These are phyloP conservation scores for Haemorhous mexicanus DNA, from an alignment of 2,113 vertebrate genomes.

Conservation along the genomic window DNA sequence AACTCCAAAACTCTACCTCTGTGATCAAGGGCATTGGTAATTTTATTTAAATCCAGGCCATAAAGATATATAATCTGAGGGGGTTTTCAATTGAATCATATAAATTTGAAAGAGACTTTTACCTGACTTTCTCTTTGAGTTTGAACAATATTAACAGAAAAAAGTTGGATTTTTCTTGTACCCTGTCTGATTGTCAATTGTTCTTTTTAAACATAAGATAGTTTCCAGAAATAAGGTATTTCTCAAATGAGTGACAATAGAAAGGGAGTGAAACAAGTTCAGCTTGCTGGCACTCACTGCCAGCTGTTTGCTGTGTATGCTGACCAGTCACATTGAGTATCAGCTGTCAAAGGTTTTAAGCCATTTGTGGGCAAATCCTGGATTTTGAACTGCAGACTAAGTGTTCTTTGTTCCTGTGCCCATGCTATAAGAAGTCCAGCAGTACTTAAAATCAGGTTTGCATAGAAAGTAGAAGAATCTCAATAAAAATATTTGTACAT, in stretches of 20 bases:
- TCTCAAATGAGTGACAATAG: background rate
- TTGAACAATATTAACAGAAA: constrained; percentile 1
- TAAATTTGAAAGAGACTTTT: background rate
- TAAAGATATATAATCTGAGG: background rate
- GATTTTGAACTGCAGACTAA: background rate
- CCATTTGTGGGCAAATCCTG: background rate
- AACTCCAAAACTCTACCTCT: background rate
- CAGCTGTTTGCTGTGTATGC: background rate
- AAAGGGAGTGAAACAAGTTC: background rate
- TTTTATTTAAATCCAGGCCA: background rate
- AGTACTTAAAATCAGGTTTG: background rate
- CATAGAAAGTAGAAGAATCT: background rate
- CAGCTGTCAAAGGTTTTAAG: background rate
- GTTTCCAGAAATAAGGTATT: background rate
- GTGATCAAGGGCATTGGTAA: background rate
- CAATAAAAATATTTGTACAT: background rate
- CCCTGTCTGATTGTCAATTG: background rate
- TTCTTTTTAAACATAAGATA: constrained; percentile 9
- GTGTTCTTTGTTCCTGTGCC: background rate
- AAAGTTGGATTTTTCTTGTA: background rate
- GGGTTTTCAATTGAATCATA: background rate
- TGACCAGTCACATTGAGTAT: background rate
- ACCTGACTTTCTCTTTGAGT: background rate
- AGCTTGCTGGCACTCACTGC: background rate
- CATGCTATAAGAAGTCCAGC: background rate